Conservation (phyloP, 2,113 vertebrate species). For the Nansenia antarctica region DNA sequence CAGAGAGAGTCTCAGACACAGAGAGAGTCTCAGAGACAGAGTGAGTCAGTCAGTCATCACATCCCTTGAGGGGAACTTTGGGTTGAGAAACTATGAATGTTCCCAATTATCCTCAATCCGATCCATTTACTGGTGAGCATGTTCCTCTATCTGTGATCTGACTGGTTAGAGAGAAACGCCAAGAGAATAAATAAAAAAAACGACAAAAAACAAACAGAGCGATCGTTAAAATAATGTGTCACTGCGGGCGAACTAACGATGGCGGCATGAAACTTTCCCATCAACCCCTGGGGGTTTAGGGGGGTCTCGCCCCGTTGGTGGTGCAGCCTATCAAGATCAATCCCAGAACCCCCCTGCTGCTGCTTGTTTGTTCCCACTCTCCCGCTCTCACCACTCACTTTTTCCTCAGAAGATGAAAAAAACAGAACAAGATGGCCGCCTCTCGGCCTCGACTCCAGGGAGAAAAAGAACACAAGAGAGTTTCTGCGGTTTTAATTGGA, state of each 20-base stretch:
- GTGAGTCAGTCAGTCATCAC: too few species aligned
- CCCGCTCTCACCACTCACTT: constrained; percentile 43
- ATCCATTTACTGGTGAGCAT: too few species aligned
- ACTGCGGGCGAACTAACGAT: constrained; percentile 47
- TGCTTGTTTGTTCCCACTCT: constrained; percentile 53
- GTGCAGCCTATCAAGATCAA: constrained; percentile 69
- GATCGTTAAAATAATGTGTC: constrained; percentile 37
- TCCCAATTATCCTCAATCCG: too few species aligned
- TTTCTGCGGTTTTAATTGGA: constrained; percentile 55
- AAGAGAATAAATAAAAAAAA: background rate
- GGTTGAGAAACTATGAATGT: too few species aligned
- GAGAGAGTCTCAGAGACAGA: too few species aligned
- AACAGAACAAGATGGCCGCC: constrained; percentile 62
- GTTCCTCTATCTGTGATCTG: too few species aligned
- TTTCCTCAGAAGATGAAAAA: constrained; percentile 54
- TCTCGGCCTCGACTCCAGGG: constrained; percentile 40
- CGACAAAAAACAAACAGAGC: constrained; percentile 24
- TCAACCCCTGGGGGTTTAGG: constrained; percentile 57
- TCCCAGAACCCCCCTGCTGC: constrained; percentile 40
- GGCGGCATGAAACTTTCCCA: constrained; percentile 69
- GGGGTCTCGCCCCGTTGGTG: constrained; percentile 55
- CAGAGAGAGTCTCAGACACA: too few species aligned
- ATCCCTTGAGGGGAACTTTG: too few species aligned
- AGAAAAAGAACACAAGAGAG: constrained; percentile 57
- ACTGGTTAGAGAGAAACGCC: too few species aligned